Evolutionary conservation across 1,140 invertebrate genomes (phyloP).

Genomic region (Trichomalopsis sarcophagae): DNA sequence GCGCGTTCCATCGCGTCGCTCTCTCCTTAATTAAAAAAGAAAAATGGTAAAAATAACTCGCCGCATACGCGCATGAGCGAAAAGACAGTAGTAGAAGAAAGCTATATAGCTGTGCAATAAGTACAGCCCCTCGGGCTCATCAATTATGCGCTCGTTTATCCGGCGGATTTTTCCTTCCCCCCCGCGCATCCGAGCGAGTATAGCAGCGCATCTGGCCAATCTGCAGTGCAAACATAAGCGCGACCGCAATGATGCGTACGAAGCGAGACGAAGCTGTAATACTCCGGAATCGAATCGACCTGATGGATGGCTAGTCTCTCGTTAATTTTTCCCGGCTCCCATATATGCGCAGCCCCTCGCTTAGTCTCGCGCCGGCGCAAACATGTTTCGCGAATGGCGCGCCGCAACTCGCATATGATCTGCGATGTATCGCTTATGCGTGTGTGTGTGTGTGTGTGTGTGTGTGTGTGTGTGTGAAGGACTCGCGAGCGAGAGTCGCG

Average conservation of each 20-base stretch:
- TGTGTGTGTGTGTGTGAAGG: not conserved
- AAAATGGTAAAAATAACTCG: not conserved
- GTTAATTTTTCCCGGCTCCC: too few relatives aligned
- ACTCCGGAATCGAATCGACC: too few relatives aligned
- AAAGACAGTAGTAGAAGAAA: too few relatives aligned
- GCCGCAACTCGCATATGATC: not conserved
- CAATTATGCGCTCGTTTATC: conserved; percentile 41
- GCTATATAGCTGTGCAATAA: not conserved
- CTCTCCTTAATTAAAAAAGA: not conserved
- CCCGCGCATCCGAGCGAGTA: not conserved
- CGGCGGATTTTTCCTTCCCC: conserved; percentile 6
- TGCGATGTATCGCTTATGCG: not conserved
- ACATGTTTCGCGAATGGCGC: too few relatives aligned
- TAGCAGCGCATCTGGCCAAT: not conserved
- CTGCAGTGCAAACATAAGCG: not conserved
- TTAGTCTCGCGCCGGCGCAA: conserved; percentile 3
- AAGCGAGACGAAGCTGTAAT: not conserved
- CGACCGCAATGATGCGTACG: not conserved
- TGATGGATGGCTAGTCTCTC: too few relatives aligned
- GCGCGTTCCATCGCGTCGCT: not conserved
- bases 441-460: not conserved
- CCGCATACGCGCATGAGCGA: too few relatives aligned
- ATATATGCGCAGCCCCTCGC: not conserved
- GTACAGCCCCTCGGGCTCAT: not conserved
- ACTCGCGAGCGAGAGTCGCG: not conserved